These are phyloP conservation scores for Oconnorella tubifera DNA, from an alignment of 2,888 invertebrate species.

Conservation along the genomic window DNA sequence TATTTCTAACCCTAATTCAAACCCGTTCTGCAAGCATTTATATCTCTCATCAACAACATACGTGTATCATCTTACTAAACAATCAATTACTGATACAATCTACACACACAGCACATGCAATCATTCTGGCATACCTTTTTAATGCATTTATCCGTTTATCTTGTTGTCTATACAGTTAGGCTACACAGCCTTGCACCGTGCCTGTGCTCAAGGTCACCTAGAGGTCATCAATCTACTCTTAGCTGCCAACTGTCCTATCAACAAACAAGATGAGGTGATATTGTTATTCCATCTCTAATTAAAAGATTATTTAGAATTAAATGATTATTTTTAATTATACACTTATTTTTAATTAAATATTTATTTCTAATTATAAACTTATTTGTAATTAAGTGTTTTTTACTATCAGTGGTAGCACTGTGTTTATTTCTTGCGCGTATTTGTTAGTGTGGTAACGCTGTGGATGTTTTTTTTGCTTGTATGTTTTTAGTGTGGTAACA, in stretches of 20 bases:
- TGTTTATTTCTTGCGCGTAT: too few relatives aligned
- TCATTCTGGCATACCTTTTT: too few relatives aligned
- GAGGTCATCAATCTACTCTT: constrained; percentile 70
- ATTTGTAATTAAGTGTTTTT: background rate
- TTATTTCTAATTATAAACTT: background rate
- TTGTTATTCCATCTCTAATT: background rate
- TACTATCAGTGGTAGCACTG: background rate
- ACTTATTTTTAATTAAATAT: background rate
- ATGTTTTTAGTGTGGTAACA: constrained; percentile 35
- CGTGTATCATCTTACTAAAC: too few relatives aligned
- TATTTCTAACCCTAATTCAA: too few relatives aligned
- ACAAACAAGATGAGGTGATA: constrained; percentile 71
- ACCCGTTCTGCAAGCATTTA: too few relatives aligned
- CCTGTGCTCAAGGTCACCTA: constrained; percentile 77
- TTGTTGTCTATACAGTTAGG: constrained; percentile 64
- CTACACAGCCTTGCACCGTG: constrained; percentile 73
- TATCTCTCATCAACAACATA: too few relatives aligned
- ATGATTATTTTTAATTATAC: background rate
- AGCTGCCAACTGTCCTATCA: constrained; percentile 67
- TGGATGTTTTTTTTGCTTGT: too few relatives aligned
- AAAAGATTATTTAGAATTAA: background rate
- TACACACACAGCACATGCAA: too few relatives aligned
- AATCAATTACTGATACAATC: too few relatives aligned
- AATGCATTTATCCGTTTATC: too few relatives aligned
- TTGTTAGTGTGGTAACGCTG: constrained; percentile 30